phyloP scores from a whole-genome alignment of 2,888 invertebrate species.

The Scaptodrosophila latifasciaeformis region DNA sequence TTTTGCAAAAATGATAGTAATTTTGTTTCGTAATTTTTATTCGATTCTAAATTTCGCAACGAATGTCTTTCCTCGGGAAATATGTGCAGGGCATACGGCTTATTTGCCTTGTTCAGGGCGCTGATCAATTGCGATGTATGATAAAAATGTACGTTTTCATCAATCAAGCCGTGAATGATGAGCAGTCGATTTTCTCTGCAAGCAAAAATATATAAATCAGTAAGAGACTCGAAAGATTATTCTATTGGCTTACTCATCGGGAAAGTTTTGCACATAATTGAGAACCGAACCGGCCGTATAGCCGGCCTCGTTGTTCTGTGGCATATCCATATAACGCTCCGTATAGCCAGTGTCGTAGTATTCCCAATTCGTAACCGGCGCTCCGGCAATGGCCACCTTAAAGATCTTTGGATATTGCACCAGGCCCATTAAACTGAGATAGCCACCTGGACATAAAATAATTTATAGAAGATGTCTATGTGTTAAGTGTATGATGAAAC shows the following conservation, averaged over 20 bases:
- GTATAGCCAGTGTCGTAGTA: constrained; percentile 99
- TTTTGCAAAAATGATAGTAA: constrained; percentile 93
- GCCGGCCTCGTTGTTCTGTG: constrained; percentile 84
- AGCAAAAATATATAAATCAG: background rate
- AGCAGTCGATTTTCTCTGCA: constrained; percentile 89
- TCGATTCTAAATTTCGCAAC: constrained; percentile 92
- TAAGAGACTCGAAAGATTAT: no score
- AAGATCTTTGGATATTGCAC: constrained; percentile 94
- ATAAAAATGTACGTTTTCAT: constrained; percentile 99
- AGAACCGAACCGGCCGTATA: constrained; percentile 91
- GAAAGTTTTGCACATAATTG: constrained; percentile 89
- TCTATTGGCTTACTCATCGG: constrained; percentile 85
- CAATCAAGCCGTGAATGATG: constrained; percentile 97
- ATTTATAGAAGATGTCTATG: background rate
- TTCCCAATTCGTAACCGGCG: constrained; percentile 97
- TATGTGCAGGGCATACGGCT: constrained; percentile 95
- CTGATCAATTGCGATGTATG: constrained; percentile 95
- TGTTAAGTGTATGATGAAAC: no score
- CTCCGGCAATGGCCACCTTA: constrained; percentile 96
- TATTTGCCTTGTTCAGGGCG: constrained; percentile 92
- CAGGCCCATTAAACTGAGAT: constrained; percentile 94
- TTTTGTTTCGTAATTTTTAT: constrained; percentile 97
- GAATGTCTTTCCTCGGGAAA: constrained; percentile 98
- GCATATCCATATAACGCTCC: constrained; percentile 96
- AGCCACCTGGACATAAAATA: constrained; percentile 80